These are phyloP conservation scores for Ameiurus melas DNA, from an alignment of 2,113 vertebrate genomes.

Conservation along the genomic window DNA sequence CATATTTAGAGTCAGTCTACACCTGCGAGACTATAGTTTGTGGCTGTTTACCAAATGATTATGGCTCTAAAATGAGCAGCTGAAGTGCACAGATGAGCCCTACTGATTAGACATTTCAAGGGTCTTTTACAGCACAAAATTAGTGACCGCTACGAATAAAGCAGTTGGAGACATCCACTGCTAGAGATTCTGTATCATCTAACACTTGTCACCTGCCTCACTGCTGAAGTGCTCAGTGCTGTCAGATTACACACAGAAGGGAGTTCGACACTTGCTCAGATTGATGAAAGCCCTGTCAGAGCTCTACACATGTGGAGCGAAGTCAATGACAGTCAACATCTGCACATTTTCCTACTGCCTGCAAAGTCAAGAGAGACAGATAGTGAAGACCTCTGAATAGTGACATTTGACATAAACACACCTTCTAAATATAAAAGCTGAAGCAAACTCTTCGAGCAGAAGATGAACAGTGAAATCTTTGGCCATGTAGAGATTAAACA, in stretches of 20 bases:
- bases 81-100: neutral
- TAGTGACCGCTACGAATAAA: conserved; percentile 11
- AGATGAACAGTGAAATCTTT: neutral
- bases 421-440: neutral
- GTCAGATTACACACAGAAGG: conserved; percentile 29
- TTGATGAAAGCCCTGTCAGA: conserved; percentile 18
- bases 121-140: neutral
- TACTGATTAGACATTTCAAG: neutral
- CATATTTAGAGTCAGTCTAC: neutral
- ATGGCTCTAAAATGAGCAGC: neutral
- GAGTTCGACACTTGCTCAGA: conserved; percentile 15
- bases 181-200: conserved; percentile 16
- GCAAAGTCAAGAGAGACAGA: neutral
- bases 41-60: conserved; percentile 3
- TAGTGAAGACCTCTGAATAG: neutral
- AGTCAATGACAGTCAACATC: conserved; percentile 24
- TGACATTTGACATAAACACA: neutral
- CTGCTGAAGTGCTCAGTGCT: neutral
- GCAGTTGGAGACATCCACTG: neutral
- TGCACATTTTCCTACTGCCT: conserved; percentile 1
- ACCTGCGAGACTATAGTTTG: neutral
- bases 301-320: conserved; percentile 1
- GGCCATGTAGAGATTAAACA: neutral
- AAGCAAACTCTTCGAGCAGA: neutral
- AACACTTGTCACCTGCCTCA: conserved; percentile 24